Evolutionary conservation across 2,888 invertebrate genomes (phyloP).

Genomic region (Zelleria hepariella): DNA sequence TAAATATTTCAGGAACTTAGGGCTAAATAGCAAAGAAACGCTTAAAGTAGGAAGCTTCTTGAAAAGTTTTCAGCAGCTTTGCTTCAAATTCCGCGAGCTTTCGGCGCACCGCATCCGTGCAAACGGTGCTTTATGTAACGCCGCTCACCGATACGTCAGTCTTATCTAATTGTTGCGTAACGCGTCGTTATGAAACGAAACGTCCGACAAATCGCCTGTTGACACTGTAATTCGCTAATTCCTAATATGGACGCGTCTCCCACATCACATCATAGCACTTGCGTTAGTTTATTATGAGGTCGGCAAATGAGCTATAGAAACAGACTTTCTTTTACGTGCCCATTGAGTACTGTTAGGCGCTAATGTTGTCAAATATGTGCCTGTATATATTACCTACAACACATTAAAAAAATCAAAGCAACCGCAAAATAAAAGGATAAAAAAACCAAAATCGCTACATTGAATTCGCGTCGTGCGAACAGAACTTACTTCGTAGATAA

Average conservation of each 20-base stretch:
- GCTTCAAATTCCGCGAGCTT: no score
- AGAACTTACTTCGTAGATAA: background rate
- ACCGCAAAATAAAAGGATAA: no score
- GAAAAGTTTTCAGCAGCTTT: no score
- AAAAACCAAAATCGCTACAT: no score
- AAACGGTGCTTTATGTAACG: slow-evolving; percentile 27
- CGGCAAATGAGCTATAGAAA: background rate
- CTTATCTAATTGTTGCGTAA: slow-evolving; percentile 58
- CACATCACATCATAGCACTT: background rate
- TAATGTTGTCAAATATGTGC: no score
- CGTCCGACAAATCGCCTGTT: slow-evolving; percentile 27
- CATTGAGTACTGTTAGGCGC: background rate
- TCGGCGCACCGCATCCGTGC: slow-evolving; percentile 7
- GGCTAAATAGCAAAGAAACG: no score
- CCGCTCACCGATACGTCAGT: slow-evolving; percentile 39
- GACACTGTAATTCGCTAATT: slow-evolving; percentile 28
- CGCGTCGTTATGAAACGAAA: slow-evolving; percentile 34
- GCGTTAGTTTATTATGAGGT: background rate
- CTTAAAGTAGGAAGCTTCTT: no score
- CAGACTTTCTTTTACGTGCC: background rate
- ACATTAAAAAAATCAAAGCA: no score
- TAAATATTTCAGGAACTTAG: no score
- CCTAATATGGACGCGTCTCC: background rate
- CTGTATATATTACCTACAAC: no score
- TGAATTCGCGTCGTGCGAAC: no score